Evolutionary conservation across 2,113 vertebrate species (phyloP).

Genomic region (Macaca mulatta): DNA sequence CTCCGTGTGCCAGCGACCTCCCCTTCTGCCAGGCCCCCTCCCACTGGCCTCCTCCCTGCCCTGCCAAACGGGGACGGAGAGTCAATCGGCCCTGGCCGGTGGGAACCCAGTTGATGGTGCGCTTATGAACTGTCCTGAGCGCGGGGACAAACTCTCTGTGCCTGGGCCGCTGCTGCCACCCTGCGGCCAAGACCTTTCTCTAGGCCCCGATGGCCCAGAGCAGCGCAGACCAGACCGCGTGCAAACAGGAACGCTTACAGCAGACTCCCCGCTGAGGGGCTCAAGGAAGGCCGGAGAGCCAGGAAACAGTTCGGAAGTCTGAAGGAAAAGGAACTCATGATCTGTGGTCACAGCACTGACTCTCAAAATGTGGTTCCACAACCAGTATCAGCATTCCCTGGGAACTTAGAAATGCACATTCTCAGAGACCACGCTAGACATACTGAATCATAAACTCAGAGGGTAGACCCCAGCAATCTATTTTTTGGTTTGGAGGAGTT

Average conservation of each 20-base stretch:
- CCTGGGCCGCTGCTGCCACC: conserved; percentile 78
- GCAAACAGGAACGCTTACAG: accelerated
- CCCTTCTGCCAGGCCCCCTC: conserved; percentile 21
- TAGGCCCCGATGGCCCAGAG: accelerated
- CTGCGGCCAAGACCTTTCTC: conserved; percentile 61
- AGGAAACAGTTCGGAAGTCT: neutral
- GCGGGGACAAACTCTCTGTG: neutral
- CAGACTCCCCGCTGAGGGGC: neutral
- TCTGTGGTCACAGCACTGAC: neutral
- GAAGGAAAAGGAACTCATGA: neutral
- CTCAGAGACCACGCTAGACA: neutral
- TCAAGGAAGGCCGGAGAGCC: neutral
- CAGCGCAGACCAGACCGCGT: accelerated
- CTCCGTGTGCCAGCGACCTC: conserved; percentile 78
- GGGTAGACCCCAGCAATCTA: neutral
- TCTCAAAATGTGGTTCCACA: neutral
- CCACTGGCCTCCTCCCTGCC: neutral
- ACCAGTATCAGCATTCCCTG: neutral
- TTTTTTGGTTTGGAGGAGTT: neutral
- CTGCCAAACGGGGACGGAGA: conserved; percentile 66
- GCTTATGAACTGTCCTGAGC: conserved; percentile 31
- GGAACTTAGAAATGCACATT: neutral
- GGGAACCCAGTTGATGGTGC: conserved; percentile 37
- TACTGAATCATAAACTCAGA: neutral
- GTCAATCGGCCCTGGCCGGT: conserved; percentile 46